Evolutionary conservation across 2,113 vertebrate species (phyloP), one percentile per base, ranked within the genome.

Genomic region (Ictidomys tridecemlineatus): DNA sequence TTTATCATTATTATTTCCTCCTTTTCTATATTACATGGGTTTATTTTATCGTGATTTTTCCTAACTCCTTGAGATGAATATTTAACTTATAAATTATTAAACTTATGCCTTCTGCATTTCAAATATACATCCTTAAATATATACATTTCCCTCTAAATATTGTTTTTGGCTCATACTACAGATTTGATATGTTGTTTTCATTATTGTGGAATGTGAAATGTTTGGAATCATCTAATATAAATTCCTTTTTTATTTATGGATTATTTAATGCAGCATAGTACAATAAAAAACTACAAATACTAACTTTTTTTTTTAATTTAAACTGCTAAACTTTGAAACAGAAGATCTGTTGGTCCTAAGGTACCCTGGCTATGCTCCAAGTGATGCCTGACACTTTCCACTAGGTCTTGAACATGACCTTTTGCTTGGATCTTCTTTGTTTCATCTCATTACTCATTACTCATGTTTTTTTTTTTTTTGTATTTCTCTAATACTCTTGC

Each of bases 21-120:
- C 16, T 5, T 22, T 10, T 5, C 14, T 51, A 7, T 11, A 58
- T n/a, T 92, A 63, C 48, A 39, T 72, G 30, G 28, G 10, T n/a
- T 85, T 78, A 84, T 70, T 74, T 92, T 82, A 39, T 1, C 2
- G 8, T 84, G 69, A 1, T 51, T 48, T 82, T 67, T 78, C 28
- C 28, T 63, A 48, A 93, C 10, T 94, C n/a, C 8, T 93, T 85
- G 51, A 84, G 24, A 82, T 95, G 13, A 94, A 34, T 69, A 48
- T 61, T 85, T 85, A 17, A 1, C 42, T 85, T 90, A 76, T 53
- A 34, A 73, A 61, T 86, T 53, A 91, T 84, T 85, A 51, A 94
- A 72, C 61, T 45, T 42, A 56, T 92, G 48, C 0, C 11, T 34
- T 89, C n/a, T 82, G 20, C 14, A 42, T 92, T 76, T 98, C 30